Percentiles rank a stretch among this genome's conserved stretches.
phyloP scores from a whole-genome alignment of 2,113 vertebrate genomes.

The Rostratula benghalensis region DNA sequence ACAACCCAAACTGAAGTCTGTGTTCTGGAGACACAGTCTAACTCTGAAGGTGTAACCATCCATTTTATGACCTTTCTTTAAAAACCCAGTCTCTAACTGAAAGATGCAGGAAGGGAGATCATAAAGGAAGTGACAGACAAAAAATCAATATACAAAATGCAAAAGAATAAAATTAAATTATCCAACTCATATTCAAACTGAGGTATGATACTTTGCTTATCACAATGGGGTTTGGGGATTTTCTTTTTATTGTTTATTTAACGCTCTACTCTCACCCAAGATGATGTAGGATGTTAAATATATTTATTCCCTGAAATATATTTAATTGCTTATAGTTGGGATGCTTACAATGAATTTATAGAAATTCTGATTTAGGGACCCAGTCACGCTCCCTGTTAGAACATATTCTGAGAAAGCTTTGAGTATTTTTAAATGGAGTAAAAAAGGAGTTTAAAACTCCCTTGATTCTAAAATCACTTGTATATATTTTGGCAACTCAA shows the following conservation, averaged over 20 bases:
- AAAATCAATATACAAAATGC: background rate
- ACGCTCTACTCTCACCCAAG: background rate
- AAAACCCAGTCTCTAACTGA: background rate
- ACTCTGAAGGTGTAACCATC: background rate
- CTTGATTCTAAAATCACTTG: background rate
- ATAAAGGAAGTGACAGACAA: background rate
- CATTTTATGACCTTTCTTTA: background rate
- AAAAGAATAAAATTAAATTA: background rate
- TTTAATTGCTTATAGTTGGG: background rate
- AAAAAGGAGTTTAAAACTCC: background rate
- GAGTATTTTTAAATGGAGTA: background rate
- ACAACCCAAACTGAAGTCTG: background rate
- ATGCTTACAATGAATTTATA: background rate
- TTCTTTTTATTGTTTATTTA: background rate
- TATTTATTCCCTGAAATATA: too few species aligned
- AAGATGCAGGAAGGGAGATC: background rate
- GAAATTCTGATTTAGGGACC: background rate
- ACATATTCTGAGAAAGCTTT: background rate
- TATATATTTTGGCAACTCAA: background rate
- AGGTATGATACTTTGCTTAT: background rate
- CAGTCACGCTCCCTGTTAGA: background rate
- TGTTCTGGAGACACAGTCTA: background rate
- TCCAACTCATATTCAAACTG: background rate
- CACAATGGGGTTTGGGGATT: background rate
- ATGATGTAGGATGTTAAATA: background rate